Evolutionary conservation across 2,888 invertebrate genomes (phyloP).

Genomic region (Meteorus colon): DNA sequence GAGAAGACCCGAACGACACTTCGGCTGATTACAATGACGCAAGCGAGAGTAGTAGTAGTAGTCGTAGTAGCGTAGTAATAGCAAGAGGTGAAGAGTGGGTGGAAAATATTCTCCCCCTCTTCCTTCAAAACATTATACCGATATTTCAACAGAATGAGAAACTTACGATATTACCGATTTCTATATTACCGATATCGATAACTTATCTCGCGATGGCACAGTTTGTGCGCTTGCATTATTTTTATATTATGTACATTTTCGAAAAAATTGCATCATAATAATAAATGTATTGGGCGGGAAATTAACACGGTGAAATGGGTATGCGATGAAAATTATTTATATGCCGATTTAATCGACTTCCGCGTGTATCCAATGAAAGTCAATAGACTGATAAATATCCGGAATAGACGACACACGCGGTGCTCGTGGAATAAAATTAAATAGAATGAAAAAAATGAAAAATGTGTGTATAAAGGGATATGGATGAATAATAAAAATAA

Average conservation of each 20-base stretch:
- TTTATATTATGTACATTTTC: background rate
- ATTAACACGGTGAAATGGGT: background rate
- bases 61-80: no score
- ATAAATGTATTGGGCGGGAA: background rate
- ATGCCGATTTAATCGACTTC: conserved; percentile 43
- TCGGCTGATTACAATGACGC: background rate
- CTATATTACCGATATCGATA: conserved; percentile 24
- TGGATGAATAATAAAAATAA: conserved; percentile 4
- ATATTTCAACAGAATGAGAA: conserved; percentile 15
- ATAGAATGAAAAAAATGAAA: background rate
- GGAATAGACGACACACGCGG: conserved; percentile 16
- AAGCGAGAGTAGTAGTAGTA: background rate
- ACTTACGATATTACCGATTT: conserved; percentile 23
- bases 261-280: background rate
- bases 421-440: conserved; percentile 27
- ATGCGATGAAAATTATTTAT: conserved; percentile 39
- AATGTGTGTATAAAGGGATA: background rate
- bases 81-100: background rate
- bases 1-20: conserved; percentile 18
- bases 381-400: conserved; percentile 43
- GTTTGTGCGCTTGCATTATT: background rate
- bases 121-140: background rate
- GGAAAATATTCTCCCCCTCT: background rate
- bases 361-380: conserved; percentile 40
- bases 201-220: conserved; percentile 21